phyloP scores from a whole-genome alignment of 2,888 invertebrate species.

The Gandaritis pyraliata region DNA sequence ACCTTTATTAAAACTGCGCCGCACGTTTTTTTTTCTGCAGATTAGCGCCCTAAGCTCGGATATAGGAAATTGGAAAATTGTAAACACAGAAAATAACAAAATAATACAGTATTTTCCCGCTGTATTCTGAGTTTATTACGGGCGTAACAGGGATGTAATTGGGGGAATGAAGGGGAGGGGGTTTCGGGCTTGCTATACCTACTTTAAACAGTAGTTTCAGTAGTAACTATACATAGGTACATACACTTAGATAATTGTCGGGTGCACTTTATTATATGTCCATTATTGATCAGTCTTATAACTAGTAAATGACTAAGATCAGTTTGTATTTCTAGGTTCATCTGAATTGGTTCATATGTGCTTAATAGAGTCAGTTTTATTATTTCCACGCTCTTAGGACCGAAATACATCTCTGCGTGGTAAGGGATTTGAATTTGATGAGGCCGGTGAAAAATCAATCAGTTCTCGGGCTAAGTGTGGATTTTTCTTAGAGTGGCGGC shows the following conservation, averaged over 20 bases:
- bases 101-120: constrained; percentile 41
- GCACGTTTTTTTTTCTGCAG: constrained; percentile 44
- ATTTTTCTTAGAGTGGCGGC: constrained; percentile 29
- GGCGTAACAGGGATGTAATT: constrained; percentile 11
- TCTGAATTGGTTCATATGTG: too few species aligned
- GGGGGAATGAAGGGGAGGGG: background rate
- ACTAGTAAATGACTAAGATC: too few species aligned
- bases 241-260: too few species aligned
- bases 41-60: constrained; percentile 53
- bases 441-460: constrained; percentile 45
- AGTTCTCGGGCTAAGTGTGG: constrained; percentile 40
- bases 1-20: constrained; percentile 48
- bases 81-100: constrained; percentile 46
- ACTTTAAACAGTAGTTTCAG: too few species aligned
- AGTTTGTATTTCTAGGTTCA: too few species aligned
- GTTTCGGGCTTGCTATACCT: too few species aligned
- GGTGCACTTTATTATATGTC: too few species aligned
- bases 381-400: background rate
- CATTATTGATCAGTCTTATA: too few species aligned
- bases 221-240: too few species aligned
- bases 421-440: constrained; percentile 39
- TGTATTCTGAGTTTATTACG: constrained; percentile 41
- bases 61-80: constrained; percentile 55
- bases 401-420: constrained; percentile 21
- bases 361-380: background rate